A percentile compares a stretch with the other conserved stretches of the same genome.
Evolutionary conservation across 2,113 vertebrate species (phyloP).

Genomic region (Perognathus longimembris): DNA sequence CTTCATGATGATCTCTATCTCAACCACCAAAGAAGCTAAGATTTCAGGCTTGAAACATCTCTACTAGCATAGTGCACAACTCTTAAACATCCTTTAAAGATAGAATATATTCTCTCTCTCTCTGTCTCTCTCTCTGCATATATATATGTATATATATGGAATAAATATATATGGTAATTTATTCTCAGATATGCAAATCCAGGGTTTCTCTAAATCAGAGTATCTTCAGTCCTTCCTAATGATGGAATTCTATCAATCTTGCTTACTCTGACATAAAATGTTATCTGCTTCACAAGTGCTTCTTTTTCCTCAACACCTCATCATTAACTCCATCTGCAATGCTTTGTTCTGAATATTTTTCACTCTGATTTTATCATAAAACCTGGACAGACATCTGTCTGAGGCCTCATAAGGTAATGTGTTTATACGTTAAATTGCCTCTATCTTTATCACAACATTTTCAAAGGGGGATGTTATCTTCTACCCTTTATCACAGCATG

Average conservation of each 20-base stretch:
- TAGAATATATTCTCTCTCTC: too few relatives aligned
- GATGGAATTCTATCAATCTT: background rate
- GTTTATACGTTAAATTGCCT: background rate
- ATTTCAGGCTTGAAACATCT: too few relatives aligned
- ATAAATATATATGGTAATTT: background rate
- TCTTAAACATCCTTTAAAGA: too few relatives aligned
- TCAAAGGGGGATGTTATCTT: background rate
- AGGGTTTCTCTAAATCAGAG: background rate
- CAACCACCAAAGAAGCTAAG: too few relatives aligned
- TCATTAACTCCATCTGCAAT: background rate
- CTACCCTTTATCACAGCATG: background rate
- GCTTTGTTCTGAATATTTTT: background rate
- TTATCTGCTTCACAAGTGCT: background rate
- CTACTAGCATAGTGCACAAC: too few relatives aligned
- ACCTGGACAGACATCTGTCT: background rate
- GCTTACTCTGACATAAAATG: background rate
- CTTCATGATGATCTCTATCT: too few relatives aligned
- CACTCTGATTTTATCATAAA: background rate
- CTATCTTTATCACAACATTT: background rate
- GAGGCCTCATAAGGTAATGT: background rate
- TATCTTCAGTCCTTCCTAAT: background rate
- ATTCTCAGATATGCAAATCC: background rate
- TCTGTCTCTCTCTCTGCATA: too few relatives aligned
- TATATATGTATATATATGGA: too few relatives aligned
- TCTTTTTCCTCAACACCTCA: background rate